Evolutionary conservation across 2,888 invertebrate genomes (phyloP), one percentile per base, ranked within the genome.

Genomic region (Hirtodrosophila duncani): DNA sequence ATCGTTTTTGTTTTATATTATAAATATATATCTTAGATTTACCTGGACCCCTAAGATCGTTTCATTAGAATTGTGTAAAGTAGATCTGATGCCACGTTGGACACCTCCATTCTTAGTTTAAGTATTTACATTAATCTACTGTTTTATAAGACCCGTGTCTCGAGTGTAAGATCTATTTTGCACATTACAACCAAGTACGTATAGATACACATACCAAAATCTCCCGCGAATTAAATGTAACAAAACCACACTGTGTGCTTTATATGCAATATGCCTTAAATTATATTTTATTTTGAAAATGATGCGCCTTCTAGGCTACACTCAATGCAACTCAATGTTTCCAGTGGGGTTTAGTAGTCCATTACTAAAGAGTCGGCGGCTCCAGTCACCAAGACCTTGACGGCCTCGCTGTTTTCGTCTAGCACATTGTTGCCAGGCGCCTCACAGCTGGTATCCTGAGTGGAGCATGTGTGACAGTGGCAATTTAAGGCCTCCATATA

Each of bases 401-500:
- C 69, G 3, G 81, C 81, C 8, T 80, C 72, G 23, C 81, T 75
- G 17, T 80, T 81, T 16, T 83, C 85, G 36, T 84, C 81, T 18
- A 85, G 33, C 9, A 81, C 74, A 61, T 85, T 85, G 55, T 81
- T 85, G 3, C 82, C 81, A 2, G 91, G 86, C 1, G 91, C 91
- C 83, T 93, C 92, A 83, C 93, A 93, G 72, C 91, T 92, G 2
- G 92, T 92, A 77, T 91, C 90, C 11, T 91, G 89, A 0, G 92
- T 90, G 59, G 91, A 89, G 86, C 93, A 94, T 11, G 89, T 87
- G 53, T 90, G 89, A 81, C 96, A 96, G 67, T 90, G 90, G 83
- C 96, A 96, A 38, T 90, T 90, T 1, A 90, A 88, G 2, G 96
- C 95, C 82, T 95, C 94, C 65, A 93, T 90, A 75, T 92, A 94